A percentile compares a stretch with the other conserved stretches of the same genome.
Conservation (phyloP, 2,888 invertebrate species). For the Aquatica leii region DNA sequence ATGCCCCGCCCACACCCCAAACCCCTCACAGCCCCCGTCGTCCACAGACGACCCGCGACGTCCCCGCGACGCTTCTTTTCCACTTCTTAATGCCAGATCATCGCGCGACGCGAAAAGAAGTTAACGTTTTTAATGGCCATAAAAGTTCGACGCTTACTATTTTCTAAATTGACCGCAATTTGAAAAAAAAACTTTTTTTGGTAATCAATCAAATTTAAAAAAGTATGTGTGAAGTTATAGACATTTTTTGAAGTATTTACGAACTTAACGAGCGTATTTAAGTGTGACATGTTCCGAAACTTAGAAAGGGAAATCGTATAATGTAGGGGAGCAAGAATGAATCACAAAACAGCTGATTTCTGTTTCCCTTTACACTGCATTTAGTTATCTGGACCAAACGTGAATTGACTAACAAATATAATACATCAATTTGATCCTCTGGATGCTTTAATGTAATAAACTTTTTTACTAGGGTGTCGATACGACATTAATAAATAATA, state of each 20-base stretch:
- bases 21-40: slow-evolving; percentile 47
- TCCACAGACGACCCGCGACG: slow-evolving; percentile 51
- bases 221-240: not conserved
- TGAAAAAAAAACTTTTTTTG: not conserved
- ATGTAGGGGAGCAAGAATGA: slow-evolving; percentile 39
- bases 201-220: not conserved
- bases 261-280: slow-evolving; percentile 1
- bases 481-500: not conserved
- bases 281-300: slow-evolving; percentile 7
- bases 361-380: slow-evolving; percentile 28
- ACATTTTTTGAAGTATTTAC: not conserved
- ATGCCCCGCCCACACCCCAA: slow-evolving; percentile 60
- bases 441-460: slow-evolving; percentile 19
- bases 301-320: slow-evolving; percentile 30
- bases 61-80: slow-evolving; percentile 54
- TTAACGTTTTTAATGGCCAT: slow-evolving; percentile 36
- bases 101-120: slow-evolving; percentile 60
- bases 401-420: slow-evolving; percentile 55
- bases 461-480: slow-evolving; percentile 9
- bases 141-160: slow-evolving; percentile 15
- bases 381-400: slow-evolving; percentile 58
- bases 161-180: not conserved
- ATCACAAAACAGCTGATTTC: slow-evolving; percentile 57
- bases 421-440: slow-evolving; percentile 31
- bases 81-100: slow-evolving; percentile 62